Base-by-base conservation (phyloP, 2,888 invertebrate species). In the Sarcophaga subvicina region DNA sequence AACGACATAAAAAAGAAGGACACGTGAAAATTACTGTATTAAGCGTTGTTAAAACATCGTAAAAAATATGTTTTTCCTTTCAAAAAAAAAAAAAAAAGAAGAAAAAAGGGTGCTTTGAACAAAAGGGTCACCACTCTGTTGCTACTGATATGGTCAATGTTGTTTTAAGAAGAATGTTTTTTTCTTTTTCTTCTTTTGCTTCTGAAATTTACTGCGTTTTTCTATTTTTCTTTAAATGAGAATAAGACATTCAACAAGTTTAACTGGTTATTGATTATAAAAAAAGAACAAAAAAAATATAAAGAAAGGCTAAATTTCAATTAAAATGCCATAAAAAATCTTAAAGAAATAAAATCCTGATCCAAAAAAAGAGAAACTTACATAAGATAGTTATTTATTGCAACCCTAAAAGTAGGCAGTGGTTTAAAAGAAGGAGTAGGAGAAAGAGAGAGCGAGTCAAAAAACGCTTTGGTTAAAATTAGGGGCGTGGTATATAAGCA, bases 11-110 rank as follows among this genome's bases (percentile, higher is more conserved):
- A 63, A 54, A 75, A 71, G 78, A 78, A 66, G 89, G 89, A 90
- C 91, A 92, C 91, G 91, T 92, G 91, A 92, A 92, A 92, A 92
- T 92, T 91, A 91, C 91, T 92, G 91, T 91, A 91, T 92, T 92
- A 92, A 91, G 90, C 90, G 91, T 90, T 91, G 91, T 92, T 91
- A 92, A 92, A 91, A 91, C 90, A 89, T 90, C 90, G 89, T 90
- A 90, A 90, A 89, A 89, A 81, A 90, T 69, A 25, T 77, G 37
- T 83, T 86, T 77, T 22, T 63, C 22, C 4, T 12, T 54, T 63
- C 4, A n/a, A 2, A 6, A 37, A 37, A 37, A 37, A 37, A 37
- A 4, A 27, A 10, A 37, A 10, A 10, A 37, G 10, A 1, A 37
- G 14, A 45, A 45, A 75, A 22, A 54, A 72, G 54, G 77, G 69